Base-by-base conservation (phyloP, 2,113 vertebrate genomes). In the Porphyrio hochstetteri region DNA sequence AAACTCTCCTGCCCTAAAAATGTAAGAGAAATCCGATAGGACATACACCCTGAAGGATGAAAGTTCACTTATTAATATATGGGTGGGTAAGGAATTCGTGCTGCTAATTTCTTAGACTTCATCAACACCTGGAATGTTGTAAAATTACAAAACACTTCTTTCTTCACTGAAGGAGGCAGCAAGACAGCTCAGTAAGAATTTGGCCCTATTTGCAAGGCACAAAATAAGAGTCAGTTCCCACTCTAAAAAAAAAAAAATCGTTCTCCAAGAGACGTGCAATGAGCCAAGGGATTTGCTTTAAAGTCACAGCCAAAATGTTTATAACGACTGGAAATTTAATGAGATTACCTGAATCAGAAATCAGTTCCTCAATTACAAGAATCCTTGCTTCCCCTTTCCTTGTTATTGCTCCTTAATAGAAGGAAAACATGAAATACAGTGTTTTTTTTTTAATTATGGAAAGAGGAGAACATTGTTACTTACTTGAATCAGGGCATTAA, bases 11-110 rank as follows among this genome's bases (percentile, higher is more conserved):
- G 53, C 40, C 55, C 61, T 31, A 11, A 36, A 44, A 35, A 4
- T 3, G 6, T 6, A 4, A 15, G 38, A 36, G 56, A 44, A 40
- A 29, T 10, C 27, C 27, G 6, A 4, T 2, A 14, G 35, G 17
- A 15, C 12, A 35, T 5, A 13, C 5, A 38, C 1, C 52, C 28
- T 5, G 20, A 29, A 38, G 20, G 17, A 7, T 1, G 5, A 11
- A 17, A n/a, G 27, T 13, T 52, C 59, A 3, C 53, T 64, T 19
- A 3, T 5, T 25, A 13, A 40, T 31, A 20, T n/a, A 8, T 4
- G 7, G 5, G 29, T 10, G 4, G 13, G 11, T 29, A 3, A 5
- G 10, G 4, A 16, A 9, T 18, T 38, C 1, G 4, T n/a, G 57
- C n/a, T n/a, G 33, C 11, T 44, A 1, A 12, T 76, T 55, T 31